These are phyloP conservation scores for Falco columbarius DNA, from an alignment of 2,797 vertebrate genomes.

Conservation along the genomic window DNA sequence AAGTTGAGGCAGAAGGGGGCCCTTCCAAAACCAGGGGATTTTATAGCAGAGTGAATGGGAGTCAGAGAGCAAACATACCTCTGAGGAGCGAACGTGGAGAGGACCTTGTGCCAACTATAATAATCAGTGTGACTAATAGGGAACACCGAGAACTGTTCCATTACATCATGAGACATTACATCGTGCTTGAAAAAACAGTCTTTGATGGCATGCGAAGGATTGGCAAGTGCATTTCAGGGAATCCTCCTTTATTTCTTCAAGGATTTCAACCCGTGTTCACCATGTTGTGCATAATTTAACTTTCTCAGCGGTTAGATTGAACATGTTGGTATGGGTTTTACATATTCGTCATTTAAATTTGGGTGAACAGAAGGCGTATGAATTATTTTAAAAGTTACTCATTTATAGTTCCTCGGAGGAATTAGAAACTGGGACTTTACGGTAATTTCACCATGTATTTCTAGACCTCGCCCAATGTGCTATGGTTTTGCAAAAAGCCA, in stretches of 20 bases:
- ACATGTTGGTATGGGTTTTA: constrained; percentile 4
- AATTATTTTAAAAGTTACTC: constrained; percentile 33
- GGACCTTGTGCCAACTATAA: constrained; percentile 46
- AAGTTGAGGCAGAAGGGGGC: not conserved
- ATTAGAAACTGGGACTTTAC: constrained; percentile 3
- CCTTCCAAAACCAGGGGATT: not conserved
- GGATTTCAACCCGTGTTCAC: constrained; percentile 50
- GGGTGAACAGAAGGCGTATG: not conserved
- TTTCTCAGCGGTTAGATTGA: not conserved
- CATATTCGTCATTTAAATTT: constrained; percentile 17
- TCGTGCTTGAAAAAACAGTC: constrained; percentile 25
- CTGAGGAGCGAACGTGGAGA: not conserved
- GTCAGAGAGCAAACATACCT: not conserved
- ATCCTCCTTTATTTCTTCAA: constrained; percentile 65
- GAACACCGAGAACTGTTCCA: constrained; percentile 27
- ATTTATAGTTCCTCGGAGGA: constrained; percentile 56
- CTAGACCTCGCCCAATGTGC: constrained; percentile 31
- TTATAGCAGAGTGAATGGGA: not conserved
- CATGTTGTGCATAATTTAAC: constrained; percentile 38
- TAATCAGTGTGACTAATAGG: constrained; percentile 44
- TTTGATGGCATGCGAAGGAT: constrained; percentile 25
- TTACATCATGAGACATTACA: constrained; percentile 61
- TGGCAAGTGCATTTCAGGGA: constrained; percentile 44
- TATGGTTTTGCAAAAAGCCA: constrained; percentile 8
- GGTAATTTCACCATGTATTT: constrained; percentile 52